These are phyloP conservation scores for Tauraco erythrolophus DNA, from an alignment of 2,113 vertebrate genomes.

Conservation along the genomic window DNA sequence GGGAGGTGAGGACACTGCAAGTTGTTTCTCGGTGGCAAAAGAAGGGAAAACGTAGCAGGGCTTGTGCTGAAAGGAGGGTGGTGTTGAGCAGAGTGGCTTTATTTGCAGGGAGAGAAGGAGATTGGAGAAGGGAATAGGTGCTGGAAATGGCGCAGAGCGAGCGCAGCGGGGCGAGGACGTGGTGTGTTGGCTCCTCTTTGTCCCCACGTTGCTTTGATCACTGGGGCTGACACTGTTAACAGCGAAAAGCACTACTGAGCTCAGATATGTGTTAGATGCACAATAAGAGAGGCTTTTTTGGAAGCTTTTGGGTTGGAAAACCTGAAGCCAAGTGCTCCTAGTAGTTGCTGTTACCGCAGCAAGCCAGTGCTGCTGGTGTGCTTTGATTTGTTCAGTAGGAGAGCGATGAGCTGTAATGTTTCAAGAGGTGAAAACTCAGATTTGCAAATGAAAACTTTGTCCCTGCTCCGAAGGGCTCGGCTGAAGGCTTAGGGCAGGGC, in stretches of 20 bases:
- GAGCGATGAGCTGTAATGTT: fast-evolving
- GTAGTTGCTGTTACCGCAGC: background rate
- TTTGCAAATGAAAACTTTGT: background rate
- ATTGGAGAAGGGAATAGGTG: fast-evolving
- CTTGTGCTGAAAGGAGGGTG: background rate
- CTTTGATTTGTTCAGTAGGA: background rate
- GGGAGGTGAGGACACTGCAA: background rate
- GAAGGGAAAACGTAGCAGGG: background rate
- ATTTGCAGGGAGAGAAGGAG: background rate
- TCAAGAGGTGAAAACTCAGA: background rate
- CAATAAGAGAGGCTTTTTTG: fast-evolving
- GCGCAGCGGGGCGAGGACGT: background rate
- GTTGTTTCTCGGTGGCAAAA: background rate
- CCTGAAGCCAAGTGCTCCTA: background rate
- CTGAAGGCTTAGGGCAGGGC: background rate
- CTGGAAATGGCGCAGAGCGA: fast-evolving
- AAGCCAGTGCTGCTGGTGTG: background rate
- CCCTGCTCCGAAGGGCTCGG: background rate
- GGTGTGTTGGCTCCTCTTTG: background rate
- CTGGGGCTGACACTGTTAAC: background rate
- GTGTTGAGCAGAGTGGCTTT: background rate
- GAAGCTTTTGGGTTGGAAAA: background rate
- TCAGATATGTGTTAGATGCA: background rate
- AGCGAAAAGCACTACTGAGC: background rate
- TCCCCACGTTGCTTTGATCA: fast-evolving